phyloP scores from a whole-genome alignment of 2,113 vertebrate genomes.

The Ovis aries region ARS-UI_Ramb_v3.0 NC_056056.1:90827501-90828000 shows the following conservation, averaged over 20 bases:
- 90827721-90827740: neutral
- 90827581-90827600: too few species aligned
- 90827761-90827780: neutral
- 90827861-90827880: neutral
- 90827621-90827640: too few species aligned
- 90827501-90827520: too few species aligned
- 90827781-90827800: neutral
- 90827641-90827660: too few species aligned
- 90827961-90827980: neutral
- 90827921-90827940: slow-evolving; percentile 56
- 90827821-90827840: neutral
- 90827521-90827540: too few species aligned
- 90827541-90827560: too few species aligned
- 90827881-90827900: neutral
- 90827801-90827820: neutral
- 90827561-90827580: too few species aligned
- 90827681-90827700: too few species aligned
- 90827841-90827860: neutral
- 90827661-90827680: too few species aligned
- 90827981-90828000: slow-evolving; percentile 50
- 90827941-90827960: slow-evolving; percentile 43
- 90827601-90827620: too few species aligned
- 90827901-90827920: neutral
- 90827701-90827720: neutral
- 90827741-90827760: neutral